Percentiles rank a stretch among this genome's conserved stretches.
phyloP scores from a whole-genome alignment of 2,797 vertebrate genomes.

The Ptychadena robeensis region DNA sequence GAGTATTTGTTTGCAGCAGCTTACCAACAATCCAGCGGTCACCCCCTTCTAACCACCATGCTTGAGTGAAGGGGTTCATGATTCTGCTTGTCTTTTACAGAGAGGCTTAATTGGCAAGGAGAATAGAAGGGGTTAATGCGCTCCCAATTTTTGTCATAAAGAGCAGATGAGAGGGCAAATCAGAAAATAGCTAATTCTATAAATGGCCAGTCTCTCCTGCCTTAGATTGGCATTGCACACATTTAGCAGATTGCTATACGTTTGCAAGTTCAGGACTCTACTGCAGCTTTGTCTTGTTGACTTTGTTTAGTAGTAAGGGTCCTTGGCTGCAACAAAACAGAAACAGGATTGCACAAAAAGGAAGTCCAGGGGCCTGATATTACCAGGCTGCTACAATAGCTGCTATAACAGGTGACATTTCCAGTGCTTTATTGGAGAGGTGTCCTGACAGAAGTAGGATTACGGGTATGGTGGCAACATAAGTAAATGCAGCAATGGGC shows the following conservation, averaged over 20 bases:
- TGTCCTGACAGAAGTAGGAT: conserved; percentile 16
- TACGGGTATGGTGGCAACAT: conserved; percentile 13
- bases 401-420: conserved; percentile 28
- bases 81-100: conserved; percentile 23
- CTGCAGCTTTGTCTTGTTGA: conserved; percentile 33
- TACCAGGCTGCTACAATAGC: neutral
- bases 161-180: neutral
- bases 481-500: conserved; percentile 12
- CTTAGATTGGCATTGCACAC: conserved; percentile 15
- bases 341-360: conserved; percentile 42
- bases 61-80: conserved; percentile 35
- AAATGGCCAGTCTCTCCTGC: conserved; percentile 13
- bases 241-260: conserved; percentile 14
- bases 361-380: conserved; percentile 4
- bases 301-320: conserved; percentile 32
- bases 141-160: conserved; percentile 18
- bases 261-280: conserved; percentile 39
- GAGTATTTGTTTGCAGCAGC: conserved; percentile 32
- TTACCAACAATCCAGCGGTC: conserved; percentile 41
- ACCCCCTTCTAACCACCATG: conserved; percentile 36
- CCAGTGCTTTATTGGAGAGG: conserved; percentile 15
- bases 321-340: conserved; percentile 3
- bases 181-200: conserved; percentile 14
- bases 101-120: conserved; percentile 4
- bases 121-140: conserved; percentile 6